phyloP scores from a whole-genome alignment of 2,797 vertebrate genomes.

The Podarcis lilfordi region DNA sequence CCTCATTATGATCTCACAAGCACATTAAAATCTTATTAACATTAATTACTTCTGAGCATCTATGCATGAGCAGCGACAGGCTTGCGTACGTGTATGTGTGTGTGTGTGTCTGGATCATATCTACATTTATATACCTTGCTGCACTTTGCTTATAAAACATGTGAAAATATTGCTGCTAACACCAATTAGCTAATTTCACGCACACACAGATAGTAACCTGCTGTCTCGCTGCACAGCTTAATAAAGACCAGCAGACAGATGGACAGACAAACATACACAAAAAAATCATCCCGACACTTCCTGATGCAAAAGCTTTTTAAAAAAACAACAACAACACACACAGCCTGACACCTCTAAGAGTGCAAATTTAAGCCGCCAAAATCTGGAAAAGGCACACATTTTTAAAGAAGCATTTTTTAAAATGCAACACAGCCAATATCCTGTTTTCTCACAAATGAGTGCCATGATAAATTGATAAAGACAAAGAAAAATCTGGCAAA shows the following conservation, averaged over 20 bases:
- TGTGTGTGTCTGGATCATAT: conserved; percentile 80
- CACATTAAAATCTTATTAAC: conserved; percentile 90
- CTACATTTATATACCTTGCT: conserved; percentile 87
- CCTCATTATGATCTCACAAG: conserved; percentile 89
- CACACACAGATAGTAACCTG: conserved; percentile 80
- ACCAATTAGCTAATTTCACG: conserved; percentile 87
- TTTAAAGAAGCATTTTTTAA: conserved; percentile 49
- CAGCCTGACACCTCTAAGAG: conserved; percentile 69
- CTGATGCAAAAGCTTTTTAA: conserved; percentile 61
- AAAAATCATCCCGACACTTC: conserved; percentile 70
- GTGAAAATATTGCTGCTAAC: conserved; percentile 87
- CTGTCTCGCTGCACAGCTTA: conserved; percentile 78
- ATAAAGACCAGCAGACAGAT: conserved; percentile 79
- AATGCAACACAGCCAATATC: conserved; percentile 66
- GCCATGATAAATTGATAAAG: conserved; percentile 75
- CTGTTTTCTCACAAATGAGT: conserved; percentile 74
- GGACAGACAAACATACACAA: conserved; percentile 78
- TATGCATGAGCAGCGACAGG: conserved; percentile 85
- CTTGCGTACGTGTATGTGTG: conserved; percentile 52
- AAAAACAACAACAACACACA: conserved; percentile 32
- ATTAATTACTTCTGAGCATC: conserved; percentile 88
- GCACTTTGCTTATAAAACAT: conserved; percentile 87
- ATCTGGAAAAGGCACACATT: conserved; percentile 67
- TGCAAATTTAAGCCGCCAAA: conserved; percentile 62
- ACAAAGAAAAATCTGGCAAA: conserved; percentile 79